Conservation (phyloP, 2,888 invertebrate species). For the Leuctra nigra region DNA sequence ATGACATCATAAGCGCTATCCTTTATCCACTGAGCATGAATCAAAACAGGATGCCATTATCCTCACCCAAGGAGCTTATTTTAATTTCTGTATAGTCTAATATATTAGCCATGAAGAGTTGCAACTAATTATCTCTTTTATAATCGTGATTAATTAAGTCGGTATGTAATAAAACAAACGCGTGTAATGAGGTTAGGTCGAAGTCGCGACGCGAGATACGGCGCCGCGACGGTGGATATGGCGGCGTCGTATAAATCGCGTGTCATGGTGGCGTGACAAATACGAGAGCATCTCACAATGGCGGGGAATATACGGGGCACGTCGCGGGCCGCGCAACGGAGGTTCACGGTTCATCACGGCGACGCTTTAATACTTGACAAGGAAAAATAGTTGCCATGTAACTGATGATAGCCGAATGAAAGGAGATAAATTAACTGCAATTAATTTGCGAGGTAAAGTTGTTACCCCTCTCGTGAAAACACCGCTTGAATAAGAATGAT, state of each 20-base stretch:
- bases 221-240: neutral
- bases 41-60: conserved; percentile 18
- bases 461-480: no score
- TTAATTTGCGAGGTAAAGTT: conserved; percentile 14
- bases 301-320: no score
- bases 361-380: conserved; percentile 19
- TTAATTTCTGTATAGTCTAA: conserved; percentile 12
- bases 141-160: conserved; percentile 12
- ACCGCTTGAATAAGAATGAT: no score
- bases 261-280: conserved; percentile 13
- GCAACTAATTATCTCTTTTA: conserved; percentile 9
- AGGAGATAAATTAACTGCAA: conserved; percentile 17
- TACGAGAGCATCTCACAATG: conserved; percentile 15
- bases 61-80: conserved; percentile 3
- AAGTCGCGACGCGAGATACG: neutral
- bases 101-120: neutral
- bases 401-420: conserved; percentile 21
- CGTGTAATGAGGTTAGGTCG: conserved; percentile 8
- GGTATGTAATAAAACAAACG: conserved; percentile 14
- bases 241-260: conserved; percentile 8
- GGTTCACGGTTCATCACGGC: conserved; percentile 7
- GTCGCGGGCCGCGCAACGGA: no score
- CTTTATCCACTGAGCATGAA: neutral
- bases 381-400: conserved; percentile 19
- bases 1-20: conserved; percentile 20